Percentiles rank a stretch among this genome's conserved stretches.
Evolutionary conservation across 2,113 vertebrate genomes (phyloP).

Genomic region (Centropus unirufus): DNA sequence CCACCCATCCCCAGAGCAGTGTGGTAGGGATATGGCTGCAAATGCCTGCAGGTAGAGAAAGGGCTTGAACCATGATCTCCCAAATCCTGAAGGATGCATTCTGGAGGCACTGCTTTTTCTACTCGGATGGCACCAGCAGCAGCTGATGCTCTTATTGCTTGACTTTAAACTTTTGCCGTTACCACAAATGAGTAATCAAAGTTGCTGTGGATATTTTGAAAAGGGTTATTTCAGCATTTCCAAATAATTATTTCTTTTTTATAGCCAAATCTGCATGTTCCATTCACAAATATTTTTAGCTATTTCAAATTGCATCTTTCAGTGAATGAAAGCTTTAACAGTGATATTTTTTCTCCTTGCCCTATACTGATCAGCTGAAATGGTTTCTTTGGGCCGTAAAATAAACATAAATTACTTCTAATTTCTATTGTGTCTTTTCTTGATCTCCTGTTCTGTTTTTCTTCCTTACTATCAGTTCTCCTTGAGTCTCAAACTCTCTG

Average conservation of each 20-base stretch:
- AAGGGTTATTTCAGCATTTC: neutral
- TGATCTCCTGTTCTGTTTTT: neutral
- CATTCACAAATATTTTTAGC: neutral
- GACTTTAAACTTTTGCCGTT: neutral
- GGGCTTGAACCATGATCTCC: neutral
- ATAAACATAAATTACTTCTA: neutral
- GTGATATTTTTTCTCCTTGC: neutral
- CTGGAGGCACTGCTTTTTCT: neutral
- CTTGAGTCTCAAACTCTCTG: neutral
- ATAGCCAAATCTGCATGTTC: neutral
- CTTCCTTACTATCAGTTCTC: neutral
- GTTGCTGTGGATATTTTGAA: neutral
- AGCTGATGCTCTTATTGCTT: neutral
- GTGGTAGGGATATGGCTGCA: neutral
- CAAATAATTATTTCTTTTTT: neutral
- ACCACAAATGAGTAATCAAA: neutral
- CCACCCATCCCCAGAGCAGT: neutral
- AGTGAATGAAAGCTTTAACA: neutral
- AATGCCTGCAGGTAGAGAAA: neutral
- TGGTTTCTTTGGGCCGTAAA: neutral
- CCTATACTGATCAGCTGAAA: neutral
- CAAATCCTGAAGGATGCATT: neutral
- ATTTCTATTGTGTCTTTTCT: neutral
- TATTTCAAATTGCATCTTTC: neutral
- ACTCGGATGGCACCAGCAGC: neutral